A percentile compares a stretch with the other conserved stretches of the same genome.
These are phyloP conservation scores for Talpa occidentalis DNA, from an alignment of 2,113 vertebrate genomes.

Conservation along the genomic window DNA sequence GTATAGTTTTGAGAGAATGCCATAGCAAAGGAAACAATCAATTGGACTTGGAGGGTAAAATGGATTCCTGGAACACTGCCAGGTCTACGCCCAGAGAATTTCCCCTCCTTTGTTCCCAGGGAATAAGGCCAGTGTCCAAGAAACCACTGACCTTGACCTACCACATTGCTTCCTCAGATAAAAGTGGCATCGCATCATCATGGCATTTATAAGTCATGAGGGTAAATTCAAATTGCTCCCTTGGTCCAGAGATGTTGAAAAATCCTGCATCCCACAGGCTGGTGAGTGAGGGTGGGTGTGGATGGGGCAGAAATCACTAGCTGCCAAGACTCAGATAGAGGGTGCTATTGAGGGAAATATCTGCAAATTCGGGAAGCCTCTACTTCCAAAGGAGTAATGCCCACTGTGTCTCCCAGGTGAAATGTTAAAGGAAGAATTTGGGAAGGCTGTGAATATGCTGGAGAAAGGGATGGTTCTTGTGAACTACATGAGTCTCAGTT, in stretches of 20 bases:
- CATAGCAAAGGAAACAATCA: neutral
- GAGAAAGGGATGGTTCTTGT: neutral
- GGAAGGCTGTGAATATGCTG: neutral
- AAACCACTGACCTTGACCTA: neutral
- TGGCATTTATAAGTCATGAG: neutral
- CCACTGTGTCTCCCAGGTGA: too few species aligned
- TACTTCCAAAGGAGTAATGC: neutral
- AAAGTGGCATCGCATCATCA: neutral
- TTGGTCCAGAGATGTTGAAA: neutral
- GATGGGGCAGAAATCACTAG: neutral
- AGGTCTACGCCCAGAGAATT: neutral
- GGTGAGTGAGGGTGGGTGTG: neutral
- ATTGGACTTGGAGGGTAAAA: neutral
- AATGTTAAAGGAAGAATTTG: neutral
- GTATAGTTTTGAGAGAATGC: conserved; percentile 18
- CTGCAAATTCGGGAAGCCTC: neutral
- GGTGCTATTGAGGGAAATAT: neutral
- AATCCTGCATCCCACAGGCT: neutral
- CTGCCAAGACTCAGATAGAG: neutral
- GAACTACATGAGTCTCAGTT: neutral
- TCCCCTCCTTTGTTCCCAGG: neutral
- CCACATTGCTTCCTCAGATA: neutral
- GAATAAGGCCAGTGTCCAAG: neutral
- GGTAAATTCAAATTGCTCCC: neutral
- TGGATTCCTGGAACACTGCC: neutral